Percentiles rank a stretch among this genome's conserved stretches.
These are phyloP conservation scores for Crotophaga sulcirostris DNA, from an alignment of 2,113 vertebrate genomes.

Conservation along the genomic window DNA sequence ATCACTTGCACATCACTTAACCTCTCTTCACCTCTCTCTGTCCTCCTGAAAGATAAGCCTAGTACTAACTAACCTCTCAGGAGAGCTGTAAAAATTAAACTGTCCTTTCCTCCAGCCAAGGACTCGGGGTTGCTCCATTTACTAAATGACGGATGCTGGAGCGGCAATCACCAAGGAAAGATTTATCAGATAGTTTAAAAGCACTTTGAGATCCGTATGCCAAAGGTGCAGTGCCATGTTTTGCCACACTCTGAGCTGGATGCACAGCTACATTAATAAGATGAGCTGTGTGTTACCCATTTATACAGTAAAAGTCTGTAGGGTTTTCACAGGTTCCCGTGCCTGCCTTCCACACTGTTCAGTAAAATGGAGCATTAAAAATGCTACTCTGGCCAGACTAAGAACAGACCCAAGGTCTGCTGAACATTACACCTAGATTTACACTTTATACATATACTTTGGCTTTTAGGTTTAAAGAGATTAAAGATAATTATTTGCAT, in stretches of 20 bases:
- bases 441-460: background rate
- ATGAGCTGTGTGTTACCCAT: background rate
- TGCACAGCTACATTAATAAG: background rate
- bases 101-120: background rate
- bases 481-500: background rate
- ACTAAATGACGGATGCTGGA: background rate
- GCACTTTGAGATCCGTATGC: background rate
- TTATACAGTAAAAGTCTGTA: fast-evolving
- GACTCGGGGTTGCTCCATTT: background rate
- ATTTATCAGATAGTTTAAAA: background rate
- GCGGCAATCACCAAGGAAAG: background rate
- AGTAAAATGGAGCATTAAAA: background rate
- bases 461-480: background rate
- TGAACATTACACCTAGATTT: background rate
- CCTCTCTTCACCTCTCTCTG: background rate
- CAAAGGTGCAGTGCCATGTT: background rate
- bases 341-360: background rate
- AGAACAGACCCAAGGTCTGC: background rate
- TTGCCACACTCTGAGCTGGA: background rate
- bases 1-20: background rate
- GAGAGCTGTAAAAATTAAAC: background rate
- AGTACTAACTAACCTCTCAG: fast-evolving
- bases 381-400: background rate
- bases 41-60: background rate
- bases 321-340: background rate